Conservation (phyloP, 2,113 vertebrate species). For the Orientallactaga bullata region DNA sequence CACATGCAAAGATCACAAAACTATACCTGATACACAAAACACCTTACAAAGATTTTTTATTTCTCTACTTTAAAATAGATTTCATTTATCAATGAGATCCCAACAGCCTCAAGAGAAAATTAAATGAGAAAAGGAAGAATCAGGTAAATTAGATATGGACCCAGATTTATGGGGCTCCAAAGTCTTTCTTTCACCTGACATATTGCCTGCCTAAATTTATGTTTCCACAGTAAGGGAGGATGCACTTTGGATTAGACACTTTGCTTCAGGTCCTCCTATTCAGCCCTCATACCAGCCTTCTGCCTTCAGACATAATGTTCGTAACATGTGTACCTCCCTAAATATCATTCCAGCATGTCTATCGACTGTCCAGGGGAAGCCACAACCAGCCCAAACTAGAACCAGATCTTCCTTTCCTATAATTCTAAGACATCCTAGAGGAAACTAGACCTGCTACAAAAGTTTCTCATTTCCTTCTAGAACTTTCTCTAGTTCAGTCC, state of each 20-base stretch:
- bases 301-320: not conserved
- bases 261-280: not conserved
- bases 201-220: not conserved
- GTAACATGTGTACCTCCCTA: not conserved
- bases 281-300: not conserved
- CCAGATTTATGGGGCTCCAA: not conserved
- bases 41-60: not conserved
- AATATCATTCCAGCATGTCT: not conserved
- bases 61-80: slow-evolving; percentile 5
- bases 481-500: not conserved
- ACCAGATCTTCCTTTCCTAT: not conserved
- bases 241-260: not conserved
- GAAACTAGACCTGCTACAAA: not conserved
- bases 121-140: not conserved
- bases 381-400: not conserved
- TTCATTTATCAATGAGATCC: not conserved
- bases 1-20: not conserved
- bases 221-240: not conserved
- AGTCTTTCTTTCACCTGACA: not conserved
- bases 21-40: not conserved
- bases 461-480: slow-evolving; percentile 3
- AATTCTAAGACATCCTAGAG: not conserved
- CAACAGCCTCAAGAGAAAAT: not conserved
- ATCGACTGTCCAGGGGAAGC: not conserved
- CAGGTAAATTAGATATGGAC: not conserved